Evolutionary conservation across 2,888 invertebrate species (phyloP), one percentile per base, ranked within the genome.

Genomic region (Apeira syringaria): DNA sequence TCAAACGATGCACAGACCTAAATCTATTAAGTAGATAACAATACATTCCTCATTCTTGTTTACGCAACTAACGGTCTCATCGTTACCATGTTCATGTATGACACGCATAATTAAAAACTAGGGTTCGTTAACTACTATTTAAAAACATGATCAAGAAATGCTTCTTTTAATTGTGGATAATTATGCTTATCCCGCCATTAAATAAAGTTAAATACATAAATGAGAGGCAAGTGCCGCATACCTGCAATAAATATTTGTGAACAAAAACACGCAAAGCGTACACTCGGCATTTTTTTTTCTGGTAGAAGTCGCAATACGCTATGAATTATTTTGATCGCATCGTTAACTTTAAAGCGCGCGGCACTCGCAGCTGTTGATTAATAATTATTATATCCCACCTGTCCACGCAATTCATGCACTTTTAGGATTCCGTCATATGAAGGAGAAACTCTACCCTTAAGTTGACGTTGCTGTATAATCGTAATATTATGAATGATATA

Each of bases 361-460:
- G 77, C 66, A 64, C 64, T 62, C 54, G 74, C 84, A 85, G 75
- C 80, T 84, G 84, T 68, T 74, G 68, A 74, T 68, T 69, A 70
- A 68, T 70, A 78, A 82, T 81, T 74, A 76, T 50, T 74, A 76
- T 49, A 56, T 53, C 60, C 64, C 86, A 86, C 85, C 86, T 87
- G 86, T 74, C 61, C 52, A 45, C 45, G 59, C 59, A 59, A 58
- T 65, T 62, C 53, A 56, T 67, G 51, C 49, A 57, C 60, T 58
- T 61, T 63, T 61, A 64, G 61, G 59, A 64, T 56, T 61, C 56
- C 56, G 51, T 54, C 43, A 44, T 20, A 25, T 35, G 7, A 24
- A 26, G 7, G n/a, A 39, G 40, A 45, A 45, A 12, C 39, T 11
- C 6, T 17, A 11, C 15, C 38, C 31, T n/a, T n/a, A n/a, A n/a